Evolutionary conservation across 2,797 vertebrate genomes (phyloP).

Genomic region (Liparis tanakae): DNA sequence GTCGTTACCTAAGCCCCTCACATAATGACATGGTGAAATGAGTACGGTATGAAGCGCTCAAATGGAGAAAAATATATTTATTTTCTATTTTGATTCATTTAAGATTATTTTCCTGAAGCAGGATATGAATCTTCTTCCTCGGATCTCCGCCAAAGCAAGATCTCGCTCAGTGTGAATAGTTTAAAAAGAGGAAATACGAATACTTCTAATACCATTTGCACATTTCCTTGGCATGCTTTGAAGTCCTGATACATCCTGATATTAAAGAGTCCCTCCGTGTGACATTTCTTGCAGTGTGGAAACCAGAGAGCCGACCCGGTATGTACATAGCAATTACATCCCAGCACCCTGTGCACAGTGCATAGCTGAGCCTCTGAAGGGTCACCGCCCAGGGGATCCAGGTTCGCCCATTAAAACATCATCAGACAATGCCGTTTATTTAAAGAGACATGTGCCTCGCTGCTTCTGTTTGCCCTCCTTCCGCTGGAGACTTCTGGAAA

Average conservation of each 20-base stretch:
- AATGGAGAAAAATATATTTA: neutral
- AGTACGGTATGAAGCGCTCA: neutral
- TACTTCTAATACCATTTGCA: neutral
- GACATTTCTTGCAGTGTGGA: conserved; percentile 58
- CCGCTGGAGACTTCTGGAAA: conserved; percentile 57
- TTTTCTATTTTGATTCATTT: neutral
- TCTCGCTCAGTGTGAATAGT: fast-evolving
- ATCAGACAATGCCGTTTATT: conserved; percentile 77
- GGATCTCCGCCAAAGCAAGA: neutral
- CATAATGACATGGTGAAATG: neutral
- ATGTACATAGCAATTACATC: conserved; percentile 72
- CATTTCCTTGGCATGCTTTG: neutral
- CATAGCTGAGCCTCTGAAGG: conserved; percentile 48
- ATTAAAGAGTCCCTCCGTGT: neutral
- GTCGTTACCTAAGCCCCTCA: neutral
- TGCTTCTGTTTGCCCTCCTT: conserved; percentile 73
- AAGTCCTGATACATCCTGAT: neutral
- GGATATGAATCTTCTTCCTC: too few relatives aligned
- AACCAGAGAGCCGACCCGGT: conserved; percentile 58
- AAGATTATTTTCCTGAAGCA: too few relatives aligned
- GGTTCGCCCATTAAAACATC: conserved; percentile 78
- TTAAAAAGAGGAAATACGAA: neutral
- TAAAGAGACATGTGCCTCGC: conserved; percentile 74
- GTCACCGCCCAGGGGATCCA: conserved; percentile 70
- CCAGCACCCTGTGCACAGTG: conserved; percentile 43